A percentile compares a stretch with the other conserved stretches of the same genome.
Conservation (phyloP, 2,888 invertebrate genomes). For the Agrilus mali region DNA sequence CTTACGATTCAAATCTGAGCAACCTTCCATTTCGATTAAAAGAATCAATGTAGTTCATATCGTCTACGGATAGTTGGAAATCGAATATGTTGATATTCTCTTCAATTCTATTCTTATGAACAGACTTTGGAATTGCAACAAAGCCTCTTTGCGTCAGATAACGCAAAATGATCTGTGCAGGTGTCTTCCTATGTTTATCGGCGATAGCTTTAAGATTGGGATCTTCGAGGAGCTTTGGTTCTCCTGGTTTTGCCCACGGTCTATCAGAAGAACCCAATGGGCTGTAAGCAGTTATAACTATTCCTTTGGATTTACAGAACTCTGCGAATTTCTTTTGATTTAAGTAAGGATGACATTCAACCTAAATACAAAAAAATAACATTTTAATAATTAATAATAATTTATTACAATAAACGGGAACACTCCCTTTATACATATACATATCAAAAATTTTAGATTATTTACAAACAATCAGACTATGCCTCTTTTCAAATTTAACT, state of each 20-base stretch:
- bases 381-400: no score
- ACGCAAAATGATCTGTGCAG: slow-evolving; percentile 37
- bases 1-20: no score
- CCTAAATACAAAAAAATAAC: slow-evolving; percentile 7
- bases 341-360: slow-evolving; percentile 24
- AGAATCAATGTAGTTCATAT: slow-evolving; percentile 11
- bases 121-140: slow-evolving; percentile 50
- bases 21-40: no score
- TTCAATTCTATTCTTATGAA: slow-evolving; percentile 41
- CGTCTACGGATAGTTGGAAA: slow-evolving; percentile 42
- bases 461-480: no score
- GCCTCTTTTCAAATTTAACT: no score
- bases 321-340: slow-evolving; percentile 33
- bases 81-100: slow-evolving; percentile 51
- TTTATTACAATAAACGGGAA: no score
- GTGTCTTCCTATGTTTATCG: slow-evolving; percentile 32
- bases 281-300: slow-evolving; percentile 42
- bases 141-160: slow-evolving; percentile 41
- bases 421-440: no score
- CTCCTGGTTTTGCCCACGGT: slow-evolving; percentile 35
- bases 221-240: slow-evolving; percentile 34
- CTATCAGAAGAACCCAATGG: slow-evolving; percentile 40
- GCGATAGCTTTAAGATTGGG: slow-evolving; percentile 33
- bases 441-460: no score
- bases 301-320: slow-evolving; percentile 33